phyloP scores from a whole-genome alignment of 2,113 vertebrate genomes.

The Orientallactaga bullata region DNA sequence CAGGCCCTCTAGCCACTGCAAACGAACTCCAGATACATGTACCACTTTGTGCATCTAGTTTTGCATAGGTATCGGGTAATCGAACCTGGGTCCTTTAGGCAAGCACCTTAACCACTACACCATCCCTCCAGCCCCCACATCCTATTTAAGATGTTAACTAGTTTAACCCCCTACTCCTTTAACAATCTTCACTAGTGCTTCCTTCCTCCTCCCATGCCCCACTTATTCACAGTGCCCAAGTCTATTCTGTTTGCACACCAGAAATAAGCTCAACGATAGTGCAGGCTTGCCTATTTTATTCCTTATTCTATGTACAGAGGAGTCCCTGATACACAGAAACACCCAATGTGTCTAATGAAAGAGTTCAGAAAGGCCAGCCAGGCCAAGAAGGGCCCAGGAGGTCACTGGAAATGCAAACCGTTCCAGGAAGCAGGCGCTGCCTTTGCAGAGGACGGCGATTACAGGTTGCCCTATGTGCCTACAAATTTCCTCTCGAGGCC shows the following conservation, averaged over 20 bases:
- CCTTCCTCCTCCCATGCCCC: background rate
- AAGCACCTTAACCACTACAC: no score
- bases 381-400: background rate
- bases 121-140: background rate
- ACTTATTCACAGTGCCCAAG: background rate
- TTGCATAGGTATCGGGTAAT: no score
- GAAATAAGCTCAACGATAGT: background rate
- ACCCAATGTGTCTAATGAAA: background rate
- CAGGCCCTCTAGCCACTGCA: no score
- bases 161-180: no score
- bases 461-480: rapidly evolving
- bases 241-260: background rate
- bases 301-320: background rate
- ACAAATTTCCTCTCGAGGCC: background rate
- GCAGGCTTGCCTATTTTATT: background rate
- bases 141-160: constrained; percentile 5
- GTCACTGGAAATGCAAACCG: background rate
- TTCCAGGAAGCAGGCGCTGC: background rate
- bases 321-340: background rate
- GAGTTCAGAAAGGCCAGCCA: background rate
- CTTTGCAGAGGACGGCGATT: background rate
- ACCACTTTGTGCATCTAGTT: no score
- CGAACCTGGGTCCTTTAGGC: no score
- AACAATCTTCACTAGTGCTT: background rate
- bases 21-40: no score